Base-by-base conservation (phyloP, 2,797 vertebrate species). In the Enoplosus armatus region DNA sequence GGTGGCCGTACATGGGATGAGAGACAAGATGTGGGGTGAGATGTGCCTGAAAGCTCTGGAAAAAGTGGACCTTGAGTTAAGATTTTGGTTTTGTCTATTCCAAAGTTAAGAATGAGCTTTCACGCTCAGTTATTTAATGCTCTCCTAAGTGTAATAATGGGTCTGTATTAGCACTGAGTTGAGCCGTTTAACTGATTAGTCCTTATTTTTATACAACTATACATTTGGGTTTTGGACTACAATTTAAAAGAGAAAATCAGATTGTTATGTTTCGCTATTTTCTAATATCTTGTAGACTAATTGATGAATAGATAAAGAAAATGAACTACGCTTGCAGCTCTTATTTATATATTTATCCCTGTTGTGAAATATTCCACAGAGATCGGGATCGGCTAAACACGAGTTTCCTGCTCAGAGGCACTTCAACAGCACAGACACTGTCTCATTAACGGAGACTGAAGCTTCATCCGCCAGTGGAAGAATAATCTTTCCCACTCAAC, bases 391-490 rank as follows among this genome's bases (percentile, higher is more conserved):
- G 31, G 47, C n/a, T 71, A 14, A 64, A 64, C 4, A 39, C 0
- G 1, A 26, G 45, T 54, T 35, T 53, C 60, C 39, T 58, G 65
- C 71, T 67, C 18, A n/a, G 27, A 50, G 47, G 39, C 48, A 43
- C 48, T 67, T 66, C 20, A 75, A 47, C 47, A 50, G 55, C n/a
- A 29, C 35, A 29, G 29, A 56, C 3, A 39, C 48, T 29, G 53
- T 41, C 47, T 60, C 47, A 55, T 71, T 74, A 62, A 63, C 64
- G 18, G 51, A 33, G 47, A 43, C n/a, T 51, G 33, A 31, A 74
- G 54, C 29, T 24, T 61, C 29, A 54, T 39, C 47, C 26, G 66
- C 33, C 60, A 16, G 54, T n/a, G 67, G 67, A 63, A 18, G 41
- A 54, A 53, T 12, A 1, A 26, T 53, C 29, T 43, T 68, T 61